A percentile compares a stretch with the other conserved stretches of the same genome.
phyloP scores from a whole-genome alignment of 2,113 vertebrate species.

The Uropsilus gracilis region DNA sequence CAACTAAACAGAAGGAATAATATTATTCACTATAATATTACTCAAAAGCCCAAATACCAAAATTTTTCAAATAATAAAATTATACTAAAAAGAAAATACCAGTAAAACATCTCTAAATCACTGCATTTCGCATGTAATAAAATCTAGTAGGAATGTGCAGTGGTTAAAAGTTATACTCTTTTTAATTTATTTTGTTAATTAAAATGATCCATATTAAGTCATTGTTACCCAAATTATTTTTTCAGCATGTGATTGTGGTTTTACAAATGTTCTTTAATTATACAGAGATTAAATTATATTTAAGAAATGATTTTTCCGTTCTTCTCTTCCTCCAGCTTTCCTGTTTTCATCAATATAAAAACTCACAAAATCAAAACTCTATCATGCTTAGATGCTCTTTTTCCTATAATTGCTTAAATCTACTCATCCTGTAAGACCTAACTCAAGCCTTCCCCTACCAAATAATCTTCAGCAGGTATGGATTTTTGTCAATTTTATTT shows the following conservation, averaged over 20 bases:
- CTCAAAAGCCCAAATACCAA: not conserved
- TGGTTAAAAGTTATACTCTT: not conserved
- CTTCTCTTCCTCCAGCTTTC: not conserved
- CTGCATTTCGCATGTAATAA: not conserved
- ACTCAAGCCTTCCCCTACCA: not conserved
- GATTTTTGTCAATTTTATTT: not conserved
- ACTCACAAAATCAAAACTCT: too few relatives aligned
- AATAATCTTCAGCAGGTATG: not conserved
- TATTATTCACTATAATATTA: not conserved
- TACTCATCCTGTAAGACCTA: not conserved
- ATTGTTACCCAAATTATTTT: not conserved
- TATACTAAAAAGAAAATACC: not conserved
- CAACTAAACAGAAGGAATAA: not conserved
- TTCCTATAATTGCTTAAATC: not conserved
- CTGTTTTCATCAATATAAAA: not conserved
- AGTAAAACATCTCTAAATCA: not conserved
- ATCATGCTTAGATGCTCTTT: not conserved
- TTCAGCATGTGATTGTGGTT: not conserved
- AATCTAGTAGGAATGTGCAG: not conserved
- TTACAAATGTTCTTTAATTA: not conserved
- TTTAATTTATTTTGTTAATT: not conserved
- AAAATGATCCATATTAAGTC: not conserved
- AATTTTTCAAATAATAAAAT: conserved; percentile 18
- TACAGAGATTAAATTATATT: not conserved
- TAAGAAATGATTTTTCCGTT: not conserved